Evolutionary conservation across 2,113 vertebrate genomes (phyloP), one percentile per base, ranked within the genome.

Genomic region (Megaceryle maxima): DNA sequence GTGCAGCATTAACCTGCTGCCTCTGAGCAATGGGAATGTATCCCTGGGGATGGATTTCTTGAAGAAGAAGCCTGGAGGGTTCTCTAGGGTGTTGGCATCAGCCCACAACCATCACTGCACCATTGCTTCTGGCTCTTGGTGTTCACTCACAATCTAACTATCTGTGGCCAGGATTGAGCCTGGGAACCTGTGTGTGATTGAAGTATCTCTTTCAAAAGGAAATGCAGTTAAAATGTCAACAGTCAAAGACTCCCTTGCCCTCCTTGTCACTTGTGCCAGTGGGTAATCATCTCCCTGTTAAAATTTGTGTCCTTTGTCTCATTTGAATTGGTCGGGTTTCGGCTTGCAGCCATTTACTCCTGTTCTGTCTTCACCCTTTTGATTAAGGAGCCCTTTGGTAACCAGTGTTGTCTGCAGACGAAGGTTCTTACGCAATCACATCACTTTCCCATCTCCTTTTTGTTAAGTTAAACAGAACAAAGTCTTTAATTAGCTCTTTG

Each of bases 281-380:
- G 60, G 56, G 83, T 96, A 75, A 83, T 94, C 39, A 60, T 67
- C 70, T 86, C 63, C 51, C 35, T 92, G 86, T 62, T 88, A 29
- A 53, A 88, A 82, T 88, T 31, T n/a, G 69, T 73, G 83, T 77
- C 67, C 81, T 94, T 88, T 88, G 43, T 92, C 73, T 82, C 73
- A 50, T 94, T 90, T 66, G 80, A 88, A 75, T 96, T 81, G 81
- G 46, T 88, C 1, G 5, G 41, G 53, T 50, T 90, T 83, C 17
- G 3, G 69, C 69, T 84, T 68, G 33, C 60, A 95, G 85, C 46
- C 66, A 39, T 83, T 91, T 83, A 67, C 75, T 90, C 73, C 77
- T 88, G 37, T 76, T 81, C 76, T 94, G 76, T 60, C 83, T 79
- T 75, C 53, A 56, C 50, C 43, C 21, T 85, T 92, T 74, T 90